Conservation (phyloP, 2,888 invertebrate genomes). For the Pediacus dermestoides region DNA sequence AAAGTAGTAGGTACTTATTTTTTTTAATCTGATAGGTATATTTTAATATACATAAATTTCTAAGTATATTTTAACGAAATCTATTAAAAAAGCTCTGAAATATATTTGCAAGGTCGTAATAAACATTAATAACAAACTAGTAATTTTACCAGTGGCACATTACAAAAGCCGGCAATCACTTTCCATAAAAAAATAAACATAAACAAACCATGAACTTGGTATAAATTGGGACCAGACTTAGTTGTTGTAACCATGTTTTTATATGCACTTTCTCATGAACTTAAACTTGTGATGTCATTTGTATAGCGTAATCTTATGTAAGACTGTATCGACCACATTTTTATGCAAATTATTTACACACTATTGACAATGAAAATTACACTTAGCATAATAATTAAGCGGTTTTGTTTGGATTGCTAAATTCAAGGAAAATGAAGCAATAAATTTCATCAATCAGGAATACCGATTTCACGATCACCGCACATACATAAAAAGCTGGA, state of each 20-base stretch:
- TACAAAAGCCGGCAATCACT: no score
- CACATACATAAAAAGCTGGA: no score
- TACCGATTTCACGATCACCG: no score
- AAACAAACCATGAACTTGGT: constrained; percentile 33
- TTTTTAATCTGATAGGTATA: no score
- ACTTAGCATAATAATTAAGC: constrained; percentile 19
- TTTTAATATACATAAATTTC: no score
- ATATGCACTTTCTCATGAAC: constrained; percentile 29
- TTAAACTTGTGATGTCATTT: constrained; percentile 17
- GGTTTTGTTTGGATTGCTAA: constrained; percentile 9
- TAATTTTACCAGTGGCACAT: no score
- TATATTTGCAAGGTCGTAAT: no score
- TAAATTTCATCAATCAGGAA: no score
- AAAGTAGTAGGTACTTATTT: no score
- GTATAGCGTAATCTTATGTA: constrained; percentile 25
- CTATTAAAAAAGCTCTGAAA: no score
- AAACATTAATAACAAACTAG: no score
- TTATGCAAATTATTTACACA: constrained; percentile 34
- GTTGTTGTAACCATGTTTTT: constrained; percentile 9
- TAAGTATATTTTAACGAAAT: no score
- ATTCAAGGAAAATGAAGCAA: constrained; percentile 4
- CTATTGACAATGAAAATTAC: constrained; percentile 31
- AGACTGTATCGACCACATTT: constrained; percentile 33
- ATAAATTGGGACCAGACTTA: constrained; percentile 16
- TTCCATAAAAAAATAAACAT: constrained; percentile 19